Evolutionary conservation across 2,797 vertebrate genomes (phyloP).

Genomic region (Pseudocheirus occidentalis): DNA sequence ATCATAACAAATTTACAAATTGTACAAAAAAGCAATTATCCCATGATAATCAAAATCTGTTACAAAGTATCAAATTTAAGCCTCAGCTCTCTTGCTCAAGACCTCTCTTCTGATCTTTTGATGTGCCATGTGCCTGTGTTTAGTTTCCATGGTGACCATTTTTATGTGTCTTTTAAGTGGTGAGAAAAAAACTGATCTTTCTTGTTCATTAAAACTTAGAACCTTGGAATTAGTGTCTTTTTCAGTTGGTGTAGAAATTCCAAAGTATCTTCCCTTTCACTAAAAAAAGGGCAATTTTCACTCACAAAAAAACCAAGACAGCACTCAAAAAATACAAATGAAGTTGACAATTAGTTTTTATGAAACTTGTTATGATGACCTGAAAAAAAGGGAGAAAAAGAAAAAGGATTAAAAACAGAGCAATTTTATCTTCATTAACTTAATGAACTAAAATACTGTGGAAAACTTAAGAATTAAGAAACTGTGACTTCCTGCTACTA

Average conservation of each 20-base stretch:
- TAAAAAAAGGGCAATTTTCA: not conserved
- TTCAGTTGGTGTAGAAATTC: not conserved
- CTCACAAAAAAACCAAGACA: not conserved
- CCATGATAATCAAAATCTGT: conserved; percentile 42
- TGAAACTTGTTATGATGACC: not conserved
- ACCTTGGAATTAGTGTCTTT: conserved; percentile 45
- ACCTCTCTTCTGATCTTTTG: conserved; percentile 46
- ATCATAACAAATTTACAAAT: conserved; percentile 47
- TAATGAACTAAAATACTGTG: not conserved
- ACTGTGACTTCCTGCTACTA: conserved; percentile 7
- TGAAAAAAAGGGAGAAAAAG: not conserved
- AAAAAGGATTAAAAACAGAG: not conserved
- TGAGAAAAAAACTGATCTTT: conserved; percentile 57
- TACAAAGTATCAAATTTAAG: conserved; percentile 56
- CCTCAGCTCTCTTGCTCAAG: conserved; percentile 37
- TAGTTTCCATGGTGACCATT: conserved; percentile 54
- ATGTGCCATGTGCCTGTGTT: not conserved
- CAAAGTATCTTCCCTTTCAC: conserved; percentile 1
- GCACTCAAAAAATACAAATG: not conserved
- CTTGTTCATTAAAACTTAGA: conserved; percentile 43
- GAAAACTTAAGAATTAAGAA: not conserved
- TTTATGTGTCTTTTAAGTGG: conserved; percentile 63
- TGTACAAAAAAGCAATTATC: conserved; percentile 40
- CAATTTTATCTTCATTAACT: not conserved
- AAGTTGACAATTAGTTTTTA: not conserved